A percentile compares a stretch with the other conserved stretches of the same genome.
phyloP scores from a whole-genome alignment of 2,888 invertebrate species.

The Diaprepes abbreviatus region DNA sequence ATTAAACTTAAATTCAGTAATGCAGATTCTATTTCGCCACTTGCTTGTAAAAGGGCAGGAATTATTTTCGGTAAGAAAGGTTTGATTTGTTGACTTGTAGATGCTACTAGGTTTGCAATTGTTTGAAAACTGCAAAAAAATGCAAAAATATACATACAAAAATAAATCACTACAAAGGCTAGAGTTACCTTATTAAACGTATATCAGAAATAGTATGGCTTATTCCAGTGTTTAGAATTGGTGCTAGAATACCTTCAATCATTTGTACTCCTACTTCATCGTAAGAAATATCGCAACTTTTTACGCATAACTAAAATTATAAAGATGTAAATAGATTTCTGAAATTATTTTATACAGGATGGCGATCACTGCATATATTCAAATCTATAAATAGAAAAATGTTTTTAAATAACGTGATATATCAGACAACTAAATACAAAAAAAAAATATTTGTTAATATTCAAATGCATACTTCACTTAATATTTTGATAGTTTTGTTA shows the following conservation, averaged over 20 bases:
- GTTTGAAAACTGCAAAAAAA: conserved; percentile 78
- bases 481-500: conserved; percentile 76
- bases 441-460: too few relatives aligned
- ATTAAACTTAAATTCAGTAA: conserved; percentile 85
- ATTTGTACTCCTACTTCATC: conserved; percentile 82
- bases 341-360: too few relatives aligned
- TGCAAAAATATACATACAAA: conserved; percentile 4
- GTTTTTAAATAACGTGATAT: too few relatives aligned
- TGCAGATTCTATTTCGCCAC: conserved; percentile 88
- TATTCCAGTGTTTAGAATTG: conserved; percentile 85
- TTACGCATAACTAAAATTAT: conserved; percentile 76
- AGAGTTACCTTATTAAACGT: conserved; percentile 81
- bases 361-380: too few relatives aligned
- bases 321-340: background rate
- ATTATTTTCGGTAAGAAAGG: conserved; percentile 86
- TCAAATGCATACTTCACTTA: conserved; percentile 77
- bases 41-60: conserved; percentile 87
- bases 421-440: too few relatives aligned
- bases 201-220: conserved; percentile 84
- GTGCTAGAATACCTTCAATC: conserved; percentile 82
- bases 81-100: conserved; percentile 83
- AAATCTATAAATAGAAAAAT: too few relatives aligned
- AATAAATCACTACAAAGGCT: conserved; percentile 15
- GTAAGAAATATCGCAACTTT: conserved; percentile 77
- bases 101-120: conserved; percentile 86